Evolutionary conservation across 2,797 vertebrate species (phyloP), one percentile per base, ranked within the genome.

Genomic region (Darevskia nairensis): DNA sequence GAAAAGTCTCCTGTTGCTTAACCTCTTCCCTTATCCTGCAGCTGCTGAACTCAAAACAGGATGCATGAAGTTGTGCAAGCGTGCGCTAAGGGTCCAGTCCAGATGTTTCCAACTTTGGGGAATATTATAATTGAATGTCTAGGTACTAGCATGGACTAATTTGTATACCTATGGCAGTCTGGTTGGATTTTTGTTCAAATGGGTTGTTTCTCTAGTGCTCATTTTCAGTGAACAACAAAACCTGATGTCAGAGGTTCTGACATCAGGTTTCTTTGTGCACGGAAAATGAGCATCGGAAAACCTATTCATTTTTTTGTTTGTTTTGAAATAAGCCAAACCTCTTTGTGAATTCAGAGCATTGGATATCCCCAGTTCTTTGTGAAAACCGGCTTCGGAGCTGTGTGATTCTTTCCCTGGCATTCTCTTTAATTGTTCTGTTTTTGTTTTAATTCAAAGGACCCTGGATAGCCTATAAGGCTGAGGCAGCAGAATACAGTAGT

Each of bases 61-160:
- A 85, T 41, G 6, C 17, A 23, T 19, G n/a, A 74, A 29, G 3
- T 59, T 88, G 39, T 64, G n/a, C 59, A 79, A 25, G 27, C 46
- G 46, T 79, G 68, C 84, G 69, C 69, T 29, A 76, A 75, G 71
- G 69, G 69, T 76, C 59, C 72, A 75, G 71, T 68, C 83, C 83
- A 89, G 69, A 89, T 89, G 78, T 85, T 76, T 85, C 8, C 76
- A 81, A 55, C 78, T 78, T 79, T 17, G 46, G 78, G 44, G 83
- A 85, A 64, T 68, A 55, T 85, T 80, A 81, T 81, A 85, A 76
- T 85, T 89, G 88, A 75, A 85, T 85, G 19, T 85, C 72, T 81
- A 74, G 61, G 83, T 76, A 89, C 25, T 44, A 11, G 3, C 55
- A 41, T 76, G 59, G 25, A 50, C n/a, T 81, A 89, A 89, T 89